phyloP scores from a whole-genome alignment of 2,888 invertebrate genomes.

The Caradrina kadenii region DNA sequence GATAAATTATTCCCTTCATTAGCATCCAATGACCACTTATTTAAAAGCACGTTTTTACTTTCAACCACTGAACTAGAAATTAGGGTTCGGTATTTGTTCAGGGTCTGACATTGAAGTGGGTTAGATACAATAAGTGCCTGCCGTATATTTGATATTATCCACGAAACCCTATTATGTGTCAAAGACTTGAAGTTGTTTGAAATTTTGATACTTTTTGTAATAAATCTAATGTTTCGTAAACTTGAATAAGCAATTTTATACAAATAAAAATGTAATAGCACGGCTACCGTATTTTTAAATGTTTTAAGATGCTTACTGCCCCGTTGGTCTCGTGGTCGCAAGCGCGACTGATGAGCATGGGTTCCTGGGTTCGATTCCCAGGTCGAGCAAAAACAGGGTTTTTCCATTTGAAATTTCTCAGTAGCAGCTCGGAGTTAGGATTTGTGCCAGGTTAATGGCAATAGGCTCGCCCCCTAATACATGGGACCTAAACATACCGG shows the following conservation, averaged over 20 bases:
- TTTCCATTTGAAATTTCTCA: too few species aligned
- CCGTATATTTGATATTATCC: constrained; percentile 21
- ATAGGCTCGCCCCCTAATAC: too few species aligned
- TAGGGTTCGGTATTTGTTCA: constrained; percentile 42
- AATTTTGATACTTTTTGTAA: constrained; percentile 19
- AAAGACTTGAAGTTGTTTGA: constrained; percentile 20
- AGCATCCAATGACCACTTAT: constrained; percentile 29
- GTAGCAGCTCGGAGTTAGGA: too few species aligned
- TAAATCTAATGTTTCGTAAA: neutral
- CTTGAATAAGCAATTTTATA: neutral
- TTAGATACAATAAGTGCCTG: constrained; percentile 32
- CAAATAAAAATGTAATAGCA: neutral
- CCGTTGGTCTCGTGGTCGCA: too few species aligned
- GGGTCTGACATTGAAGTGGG: constrained; percentile 54
- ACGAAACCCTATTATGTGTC: constrained; percentile 26
- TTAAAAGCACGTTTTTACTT: constrained; percentile 32
- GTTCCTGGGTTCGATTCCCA: too few species aligned
- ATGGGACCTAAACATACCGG: too few species aligned
- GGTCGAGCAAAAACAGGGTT: too few species aligned
- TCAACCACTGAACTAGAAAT: constrained; percentile 35
- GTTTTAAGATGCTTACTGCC: too few species aligned
- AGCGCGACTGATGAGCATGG: too few species aligned
- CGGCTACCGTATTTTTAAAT: too few species aligned
- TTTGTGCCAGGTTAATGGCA: too few species aligned
- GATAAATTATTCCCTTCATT: constrained; percentile 8